A percentile compares a stretch with the other conserved stretches of the same genome.
phyloP scores from a whole-genome alignment of 2,888 invertebrate species.

The Brachycybe producta region DNA sequence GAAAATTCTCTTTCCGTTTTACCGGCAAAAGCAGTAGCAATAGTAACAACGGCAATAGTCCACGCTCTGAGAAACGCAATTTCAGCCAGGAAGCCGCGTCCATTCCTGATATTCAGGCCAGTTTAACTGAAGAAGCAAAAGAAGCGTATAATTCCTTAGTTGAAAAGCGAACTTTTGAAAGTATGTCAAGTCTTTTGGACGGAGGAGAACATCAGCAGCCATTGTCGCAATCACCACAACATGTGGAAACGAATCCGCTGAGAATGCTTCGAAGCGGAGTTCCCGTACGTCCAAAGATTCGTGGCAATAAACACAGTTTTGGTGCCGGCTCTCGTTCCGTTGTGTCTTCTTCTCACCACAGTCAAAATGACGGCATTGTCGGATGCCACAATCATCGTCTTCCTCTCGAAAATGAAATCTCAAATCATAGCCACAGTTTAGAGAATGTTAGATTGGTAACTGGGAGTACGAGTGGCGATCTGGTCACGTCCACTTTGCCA shows the following conservation, averaged over 20 bases:
- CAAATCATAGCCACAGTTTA: slow-evolving; percentile 10
- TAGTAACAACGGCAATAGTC: too few species aligned
- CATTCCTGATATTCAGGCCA: slow-evolving; percentile 68
- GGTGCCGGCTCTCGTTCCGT: background rate
- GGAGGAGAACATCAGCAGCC: slow-evolving; percentile 13
- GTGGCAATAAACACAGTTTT: slow-evolving; percentile 39
- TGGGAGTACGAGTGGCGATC: background rate
- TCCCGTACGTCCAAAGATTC: slow-evolving; percentile 43
- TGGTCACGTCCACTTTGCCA: background rate
- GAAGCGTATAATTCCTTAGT: slow-evolving; percentile 86
- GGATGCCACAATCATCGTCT: background rate
- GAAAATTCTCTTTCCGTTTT: slow-evolving; percentile 68
- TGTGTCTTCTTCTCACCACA: too few species aligned
- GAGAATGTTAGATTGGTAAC: slow-evolving; percentile 9
- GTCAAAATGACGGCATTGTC: background rate
- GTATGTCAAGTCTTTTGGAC: slow-evolving; percentile 19
- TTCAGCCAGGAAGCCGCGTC: slow-evolving; percentile 78
- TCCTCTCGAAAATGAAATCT: slow-evolving; percentile 2
- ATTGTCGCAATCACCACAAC: slow-evolving; percentile 18
- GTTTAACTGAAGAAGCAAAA: slow-evolving; percentile 72
- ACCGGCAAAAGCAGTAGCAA: slow-evolving; percentile 31
- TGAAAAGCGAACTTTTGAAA: slow-evolving; percentile 43
- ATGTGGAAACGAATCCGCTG: slow-evolving; percentile 46
- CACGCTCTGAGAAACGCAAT: slow-evolving; percentile 60
- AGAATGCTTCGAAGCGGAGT: slow-evolving; percentile 49